A percentile compares a stretch with the other conserved stretches of the same genome.
Evolutionary conservation across 2,113 vertebrate species (phyloP).

Genomic region (Typhlomys cinereus): DNA sequence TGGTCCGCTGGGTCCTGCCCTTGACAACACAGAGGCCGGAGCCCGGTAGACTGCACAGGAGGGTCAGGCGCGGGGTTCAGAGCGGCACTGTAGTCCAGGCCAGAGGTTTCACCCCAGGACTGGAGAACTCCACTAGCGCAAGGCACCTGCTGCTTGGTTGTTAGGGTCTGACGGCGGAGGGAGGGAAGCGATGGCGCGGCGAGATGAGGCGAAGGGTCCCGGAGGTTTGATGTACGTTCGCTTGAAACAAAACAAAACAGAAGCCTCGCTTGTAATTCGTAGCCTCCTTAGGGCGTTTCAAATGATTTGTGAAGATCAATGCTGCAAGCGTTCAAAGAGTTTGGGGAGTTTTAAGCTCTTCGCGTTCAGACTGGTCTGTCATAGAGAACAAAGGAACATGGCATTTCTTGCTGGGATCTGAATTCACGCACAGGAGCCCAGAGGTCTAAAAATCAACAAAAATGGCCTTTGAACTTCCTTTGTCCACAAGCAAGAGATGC

Average conservation of each 20-base stretch:
- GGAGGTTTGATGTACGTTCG: constrained; percentile 36
- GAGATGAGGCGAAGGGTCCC: constrained; percentile 52
- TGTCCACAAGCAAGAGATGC: constrained; percentile 12
- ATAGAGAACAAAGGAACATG: constrained; percentile 75
- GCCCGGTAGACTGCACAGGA: not conserved
- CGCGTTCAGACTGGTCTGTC: constrained; percentile 62
- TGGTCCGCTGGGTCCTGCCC: not conserved
- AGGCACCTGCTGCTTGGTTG: constrained; percentile 14
- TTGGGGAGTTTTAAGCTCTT: constrained; percentile 73
- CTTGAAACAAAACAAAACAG: constrained; percentile 67
- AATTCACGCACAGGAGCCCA: constrained; percentile 52
- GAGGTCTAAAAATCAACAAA: constrained; percentile 68
- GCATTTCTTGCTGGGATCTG: constrained; percentile 68
- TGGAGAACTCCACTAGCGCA: not conserved
- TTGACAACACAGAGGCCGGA: not conserved
- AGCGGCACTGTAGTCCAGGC: not conserved
- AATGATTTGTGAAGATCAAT: constrained; percentile 76
- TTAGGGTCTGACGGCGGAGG: constrained; percentile 46
- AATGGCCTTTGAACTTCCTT: constrained; percentile 63
- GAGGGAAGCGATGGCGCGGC: constrained; percentile 26
- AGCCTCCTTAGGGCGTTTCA: constrained; percentile 70
- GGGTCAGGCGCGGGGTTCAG: not conserved
- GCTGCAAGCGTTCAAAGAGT: constrained; percentile 73
- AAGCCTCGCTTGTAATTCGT: constrained; percentile 66
- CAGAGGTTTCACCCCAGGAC: not conserved